Evolutionary conservation across 2,888 invertebrate species (phyloP), one percentile per base, ranked within the genome.

Genomic region (Philhelius pedissequus): DNA sequence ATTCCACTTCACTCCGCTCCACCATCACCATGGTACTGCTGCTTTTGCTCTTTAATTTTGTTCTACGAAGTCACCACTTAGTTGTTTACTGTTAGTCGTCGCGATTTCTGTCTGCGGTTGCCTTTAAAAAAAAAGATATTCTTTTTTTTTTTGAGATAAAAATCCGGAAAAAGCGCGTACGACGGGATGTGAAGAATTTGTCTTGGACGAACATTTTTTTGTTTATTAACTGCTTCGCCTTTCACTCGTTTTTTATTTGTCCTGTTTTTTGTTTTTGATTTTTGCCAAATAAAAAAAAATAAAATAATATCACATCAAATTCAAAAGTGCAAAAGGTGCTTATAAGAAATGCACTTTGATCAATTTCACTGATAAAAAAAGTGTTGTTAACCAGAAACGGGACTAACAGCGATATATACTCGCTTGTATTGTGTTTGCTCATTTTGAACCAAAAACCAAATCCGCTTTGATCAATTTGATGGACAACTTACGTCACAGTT

Each of bases 1-100:
- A 73, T 54, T 80, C 35, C 69, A 86, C 73, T 71, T 75, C 56
- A 69, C 83, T 78, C 50, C 78, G 56, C 40, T 32, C 30, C 54
- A 50, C 48, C 18, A 3, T 13, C 40, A 58, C 43, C 35, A 52
- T 56, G 43, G 70, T 58, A 60, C 54, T 76, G 70, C 64, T 40
- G 48, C 43, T 83, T 77, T 58, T 81, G 81, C 78, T 86, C 79
- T 83, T 78, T 68, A 75, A 74, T 79, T 86, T 68, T 83, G 64
- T 79, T 75, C 74, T 64, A 64, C 76, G 71, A 76, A 73, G 68
- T 68, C 75, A 80, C 80, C 84, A 80, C 71, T 88, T 86, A 88
- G 88, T 88, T 88, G 88, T 88, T 88, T 88, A 87, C 87, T 87
- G 88, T 88, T 88, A 88, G 87, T 87, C 86, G 86, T 88, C 86